A percentile compares a stretch with the other conserved stretches of the same genome.
Conservation (phyloP, 2,113 vertebrate species). For the Poeciliopsis turrubarensis region DNA sequence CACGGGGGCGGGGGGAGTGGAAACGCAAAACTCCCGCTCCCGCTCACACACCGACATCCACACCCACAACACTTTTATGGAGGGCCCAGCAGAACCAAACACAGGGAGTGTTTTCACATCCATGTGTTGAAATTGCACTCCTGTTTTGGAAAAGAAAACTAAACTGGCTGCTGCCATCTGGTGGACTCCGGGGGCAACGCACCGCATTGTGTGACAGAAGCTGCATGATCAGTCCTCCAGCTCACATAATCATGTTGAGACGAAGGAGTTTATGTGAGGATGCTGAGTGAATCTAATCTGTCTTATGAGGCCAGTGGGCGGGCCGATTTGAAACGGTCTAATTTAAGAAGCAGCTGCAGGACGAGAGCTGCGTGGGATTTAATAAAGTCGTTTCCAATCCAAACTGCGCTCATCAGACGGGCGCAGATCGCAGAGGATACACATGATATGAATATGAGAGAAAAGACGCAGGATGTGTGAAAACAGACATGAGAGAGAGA, state of each 20-base stretch:
- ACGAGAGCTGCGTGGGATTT: conserved; percentile 12
- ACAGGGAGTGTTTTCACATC: too few species aligned
- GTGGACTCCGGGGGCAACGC: not conserved
- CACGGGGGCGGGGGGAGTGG: too few species aligned
- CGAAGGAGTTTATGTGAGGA: conserved; percentile 20
- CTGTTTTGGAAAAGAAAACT: too few species aligned
- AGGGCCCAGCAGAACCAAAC: too few species aligned
- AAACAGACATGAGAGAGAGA: not conserved
- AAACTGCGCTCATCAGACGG: not conserved
- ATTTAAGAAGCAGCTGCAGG: conserved; percentile 50
- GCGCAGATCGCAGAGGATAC: not conserved
- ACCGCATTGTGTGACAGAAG: conserved; percentile 16
- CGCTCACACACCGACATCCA: too few species aligned
- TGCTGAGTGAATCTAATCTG: conserved; percentile 39
- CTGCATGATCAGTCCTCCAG: conserved; percentile 1
- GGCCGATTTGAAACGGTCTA: conserved; percentile 49
- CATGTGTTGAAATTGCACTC: too few species aligned
- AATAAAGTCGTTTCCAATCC: conserved; percentile 5
- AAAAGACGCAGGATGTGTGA: not conserved
- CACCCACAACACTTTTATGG: too few species aligned
- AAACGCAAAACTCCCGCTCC: too few species aligned
- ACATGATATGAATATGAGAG: not conserved
- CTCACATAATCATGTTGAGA: conserved; percentile 37
- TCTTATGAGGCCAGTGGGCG: conserved; percentile 8
- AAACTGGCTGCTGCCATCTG: not conserved